Percentiles rank a stretch among this genome's conserved stretches.
phyloP scores from a whole-genome alignment of 2,113 vertebrate genomes.

The Eurypyga helias region DNA sequence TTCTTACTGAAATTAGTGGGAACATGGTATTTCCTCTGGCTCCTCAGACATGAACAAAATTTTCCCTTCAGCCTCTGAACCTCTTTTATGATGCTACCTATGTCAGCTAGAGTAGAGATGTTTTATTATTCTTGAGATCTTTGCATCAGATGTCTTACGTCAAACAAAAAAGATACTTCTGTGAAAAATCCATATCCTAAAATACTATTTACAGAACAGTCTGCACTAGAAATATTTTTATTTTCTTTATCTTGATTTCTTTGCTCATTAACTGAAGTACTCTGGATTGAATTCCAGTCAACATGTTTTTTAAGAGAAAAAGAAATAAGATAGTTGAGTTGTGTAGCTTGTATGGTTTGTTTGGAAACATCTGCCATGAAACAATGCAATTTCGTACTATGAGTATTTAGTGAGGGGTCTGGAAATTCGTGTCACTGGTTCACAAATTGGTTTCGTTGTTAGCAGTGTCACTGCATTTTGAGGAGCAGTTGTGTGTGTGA shows the following conservation, averaged over 20 bases:
- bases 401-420: not conserved
- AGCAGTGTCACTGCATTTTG: not conserved
- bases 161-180: not conserved
- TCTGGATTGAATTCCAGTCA: not conserved
- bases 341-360: not conserved
- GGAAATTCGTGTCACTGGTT: not conserved
- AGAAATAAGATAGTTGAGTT: not conserved
- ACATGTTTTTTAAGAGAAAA: not conserved
- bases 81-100: not conserved
- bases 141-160: not conserved
- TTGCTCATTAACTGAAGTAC: not conserved
- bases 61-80: not conserved
- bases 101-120: not conserved
- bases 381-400: not conserved
- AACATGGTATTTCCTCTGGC: not conserved
- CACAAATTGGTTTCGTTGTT: not conserved
- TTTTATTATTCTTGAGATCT: not conserved
- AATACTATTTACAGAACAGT: not conserved
- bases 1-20: not conserved
- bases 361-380: not conserved
- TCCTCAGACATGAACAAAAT: not conserved
- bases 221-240: not conserved
- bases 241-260: not conserved
- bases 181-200: not conserved
- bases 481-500: not conserved